Percentiles rank a stretch among this genome's conserved stretches.
These are phyloP conservation scores for Trichomycterus rosablanca DNA, from an alignment of 2,113 vertebrate species.

Conservation along the genomic window DNA sequence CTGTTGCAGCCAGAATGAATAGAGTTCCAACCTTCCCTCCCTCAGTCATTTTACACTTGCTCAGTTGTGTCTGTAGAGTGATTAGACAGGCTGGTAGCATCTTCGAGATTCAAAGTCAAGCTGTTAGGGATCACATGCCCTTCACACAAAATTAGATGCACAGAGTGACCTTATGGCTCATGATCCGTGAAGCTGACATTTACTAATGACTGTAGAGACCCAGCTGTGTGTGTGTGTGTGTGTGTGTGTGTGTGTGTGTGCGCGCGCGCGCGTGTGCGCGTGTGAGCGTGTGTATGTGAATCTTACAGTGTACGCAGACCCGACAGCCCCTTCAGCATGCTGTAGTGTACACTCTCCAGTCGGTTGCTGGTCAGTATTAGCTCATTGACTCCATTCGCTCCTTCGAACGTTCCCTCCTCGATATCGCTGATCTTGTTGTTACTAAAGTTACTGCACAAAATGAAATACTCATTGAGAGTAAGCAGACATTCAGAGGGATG, in stretches of 20 bases:
- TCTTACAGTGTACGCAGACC: constrained; percentile 95
- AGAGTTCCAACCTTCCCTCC: too few species aligned
- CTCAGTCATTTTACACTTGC: too few species aligned
- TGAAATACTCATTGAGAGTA: background rate
- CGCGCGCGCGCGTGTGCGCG: too few species aligned
- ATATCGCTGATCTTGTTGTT: constrained; percentile 98
- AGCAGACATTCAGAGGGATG: background rate
- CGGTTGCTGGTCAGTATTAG: constrained; percentile 91
- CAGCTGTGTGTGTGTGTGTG: constrained; percentile 1
- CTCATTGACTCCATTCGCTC: constrained; percentile 89
- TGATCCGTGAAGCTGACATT: constrained; percentile 13
- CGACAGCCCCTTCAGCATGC: constrained; percentile 90
- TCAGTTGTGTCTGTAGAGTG: too few species aligned
- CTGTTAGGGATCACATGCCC: too few species aligned
- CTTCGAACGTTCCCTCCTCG: constrained; percentile 95
- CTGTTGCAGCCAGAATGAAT: too few species aligned
- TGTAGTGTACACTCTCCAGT: constrained; percentile 83
- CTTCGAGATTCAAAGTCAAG: too few species aligned
- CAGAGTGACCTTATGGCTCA: constrained; percentile 24
- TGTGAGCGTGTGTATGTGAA: background rate
- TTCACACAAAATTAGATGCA: constrained; percentile 9
- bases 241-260: constrained; percentile 16
- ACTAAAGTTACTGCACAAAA: constrained; percentile 83
- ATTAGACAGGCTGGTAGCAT: too few species aligned
- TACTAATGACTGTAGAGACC: constrained; percentile 25